Evolutionary conservation across 1,140 invertebrate species (phyloP), one percentile per base, ranked within the genome.

Genomic region (Cotesia vestalis): DNA sequence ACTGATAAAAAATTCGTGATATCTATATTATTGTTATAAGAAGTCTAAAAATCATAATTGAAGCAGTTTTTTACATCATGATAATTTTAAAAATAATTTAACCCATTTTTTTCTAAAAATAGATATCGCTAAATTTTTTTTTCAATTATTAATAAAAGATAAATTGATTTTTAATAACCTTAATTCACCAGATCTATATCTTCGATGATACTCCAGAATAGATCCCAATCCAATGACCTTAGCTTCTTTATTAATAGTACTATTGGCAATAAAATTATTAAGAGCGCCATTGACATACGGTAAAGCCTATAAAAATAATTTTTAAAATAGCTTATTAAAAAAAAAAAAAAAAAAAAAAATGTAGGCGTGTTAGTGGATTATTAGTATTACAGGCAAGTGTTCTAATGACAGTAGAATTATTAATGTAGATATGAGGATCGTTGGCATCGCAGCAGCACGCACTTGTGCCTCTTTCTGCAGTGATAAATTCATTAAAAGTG

Each of bases 401-500:
- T 83, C 76, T 34, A 75, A 79, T 20, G 79, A 77, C 20, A 85
- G 73, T 46, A 85, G 77, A 34, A 67, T 76, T 27, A 78, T 81
- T 64, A 85, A 74, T 5, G 82, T 82, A 12, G 82, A 81, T 69
- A 85, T 67, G 52, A 85, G 74, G 46, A 84, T 63, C 12, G 79
- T 73, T 6, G 79, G 74, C 67, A 83, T 78, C 5, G 79, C 78
- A 20, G 81, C 77, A 27, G 75, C 81, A 77, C 78, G 76, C 14
- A 72, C 74, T 68, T 79, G 78, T 34, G 90, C 89, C 76, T 86
- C 78, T 3, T 87, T 88, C 74, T 91, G 86, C n/a, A 92, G 82
- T 71, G 90, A 91, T 1, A 93, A 84, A 82, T 92, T 93, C 90
- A 92, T 92, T 20, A 92, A 85, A 11, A 93, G 84, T 34, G 91